A percentile compares a stretch with the other conserved stretches of the same genome.
These are phyloP conservation scores for Trachelus troglodyta DNA, from an alignment of 2,888 invertebrate genomes.

Conservation along the genomic window DNA sequence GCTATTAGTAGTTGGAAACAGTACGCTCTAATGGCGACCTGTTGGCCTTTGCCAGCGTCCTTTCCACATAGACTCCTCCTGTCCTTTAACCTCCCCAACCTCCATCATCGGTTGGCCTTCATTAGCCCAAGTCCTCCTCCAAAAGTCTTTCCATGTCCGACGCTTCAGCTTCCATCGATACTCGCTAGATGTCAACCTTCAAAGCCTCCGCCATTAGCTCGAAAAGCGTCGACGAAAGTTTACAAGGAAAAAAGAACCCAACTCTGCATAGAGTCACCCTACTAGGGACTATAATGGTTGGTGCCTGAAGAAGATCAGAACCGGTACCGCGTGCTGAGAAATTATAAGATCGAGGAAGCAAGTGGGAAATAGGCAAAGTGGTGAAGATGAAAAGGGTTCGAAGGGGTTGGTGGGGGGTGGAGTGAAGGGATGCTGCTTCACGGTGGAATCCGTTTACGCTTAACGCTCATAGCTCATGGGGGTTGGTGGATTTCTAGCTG, in stretches of 20 bases:
- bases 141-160: constrained; percentile 14
- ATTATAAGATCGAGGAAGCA: background rate
- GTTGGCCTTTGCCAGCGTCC: constrained; percentile 64
- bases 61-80: constrained; percentile 21
- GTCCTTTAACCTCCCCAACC: background rate
- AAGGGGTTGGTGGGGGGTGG: background rate
- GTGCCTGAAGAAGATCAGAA: background rate
- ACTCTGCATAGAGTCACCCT: background rate
- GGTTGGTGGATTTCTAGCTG: background rate
- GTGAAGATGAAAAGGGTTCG: background rate
- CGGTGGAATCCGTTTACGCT: background rate
- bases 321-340: background rate
- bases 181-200: background rate
- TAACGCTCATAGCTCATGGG: background rate
- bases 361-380: background rate
- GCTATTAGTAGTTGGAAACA: constrained; percentile 69
- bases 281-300: no score
- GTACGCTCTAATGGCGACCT: constrained; percentile 65
- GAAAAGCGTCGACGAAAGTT: background rate
- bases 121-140: constrained; percentile 47
- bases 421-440: background rate
- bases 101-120: constrained; percentile 46
- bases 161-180: constrained; percentile 20
- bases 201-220: background rate
- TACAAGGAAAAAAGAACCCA: background rate